These are phyloP conservation scores for Alauda arvensis DNA, from an alignment of 2,797 vertebrate genomes.

Conservation along the genomic window DNA sequence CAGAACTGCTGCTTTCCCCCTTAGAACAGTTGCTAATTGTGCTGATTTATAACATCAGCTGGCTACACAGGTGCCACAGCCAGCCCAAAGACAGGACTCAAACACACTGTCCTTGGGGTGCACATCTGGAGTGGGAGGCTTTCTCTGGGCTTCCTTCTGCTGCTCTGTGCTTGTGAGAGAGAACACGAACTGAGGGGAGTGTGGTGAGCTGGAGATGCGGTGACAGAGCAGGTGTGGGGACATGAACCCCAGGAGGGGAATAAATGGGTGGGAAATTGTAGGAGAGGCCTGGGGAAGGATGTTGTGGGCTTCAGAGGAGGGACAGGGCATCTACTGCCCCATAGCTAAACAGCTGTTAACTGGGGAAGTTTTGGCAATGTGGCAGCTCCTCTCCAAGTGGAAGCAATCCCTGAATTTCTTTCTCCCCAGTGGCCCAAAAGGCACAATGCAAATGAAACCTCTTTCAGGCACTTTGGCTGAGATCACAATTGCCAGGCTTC, in stretches of 20 bases:
- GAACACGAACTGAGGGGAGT: fast-evolving
- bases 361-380: background rate
- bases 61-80: background rate
- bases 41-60: background rate
- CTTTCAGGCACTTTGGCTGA: background rate
- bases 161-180: background rate
- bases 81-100: background rate
- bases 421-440: background rate
- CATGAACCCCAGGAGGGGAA: background rate
- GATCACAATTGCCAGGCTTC: background rate
- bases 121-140: fast-evolving
- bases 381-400: background rate
- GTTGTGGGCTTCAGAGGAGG: background rate
- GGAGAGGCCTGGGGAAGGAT: background rate
- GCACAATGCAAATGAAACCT: background rate
- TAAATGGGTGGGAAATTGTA: fast-evolving
- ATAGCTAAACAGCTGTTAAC: background rate
- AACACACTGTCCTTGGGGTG: background rate
- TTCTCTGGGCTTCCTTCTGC: background rate
- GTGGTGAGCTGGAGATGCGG: background rate
- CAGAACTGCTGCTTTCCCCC: background rate
- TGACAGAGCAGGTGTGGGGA: background rate
- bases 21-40: background rate
- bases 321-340: background rate
- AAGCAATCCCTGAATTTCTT: background rate